phyloP scores from a whole-genome alignment of 2,797 vertebrate genomes.

The Neoniphon sammara region DNA sequence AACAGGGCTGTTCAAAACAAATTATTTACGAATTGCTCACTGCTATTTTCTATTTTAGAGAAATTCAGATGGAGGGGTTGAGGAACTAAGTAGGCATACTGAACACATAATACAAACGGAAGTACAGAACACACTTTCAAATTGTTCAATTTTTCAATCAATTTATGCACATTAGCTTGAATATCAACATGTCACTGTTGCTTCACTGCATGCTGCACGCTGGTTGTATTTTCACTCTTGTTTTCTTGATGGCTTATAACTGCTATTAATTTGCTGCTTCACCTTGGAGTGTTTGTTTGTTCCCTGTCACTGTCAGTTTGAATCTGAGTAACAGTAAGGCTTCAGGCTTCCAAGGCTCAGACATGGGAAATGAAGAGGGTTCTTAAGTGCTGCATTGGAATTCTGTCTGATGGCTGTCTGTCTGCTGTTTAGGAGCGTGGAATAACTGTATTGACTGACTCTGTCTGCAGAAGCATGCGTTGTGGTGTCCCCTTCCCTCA shows the following conservation, averaged over 20 bases:
- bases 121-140: background rate
- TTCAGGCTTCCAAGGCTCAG: conserved; percentile 57
- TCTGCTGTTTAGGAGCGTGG: conserved; percentile 64
- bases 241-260: background rate
- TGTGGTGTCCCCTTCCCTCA: conserved; percentile 60
- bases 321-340: conserved; percentile 39
- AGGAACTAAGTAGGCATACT: background rate
- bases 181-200: background rate
- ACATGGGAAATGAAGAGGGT: conserved; percentile 72
- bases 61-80: conserved; percentile 9
- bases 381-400: conserved; percentile 74
- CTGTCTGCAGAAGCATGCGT: conserved; percentile 33
- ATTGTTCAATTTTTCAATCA: background rate
- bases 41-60: background rate
- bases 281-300: background rate
- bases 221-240: background rate
- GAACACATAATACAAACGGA: background rate
- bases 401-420: conserved; percentile 70
- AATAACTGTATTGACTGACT: conserved; percentile 47
- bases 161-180: background rate
- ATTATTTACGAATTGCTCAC: conserved; percentile 33
- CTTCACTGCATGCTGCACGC: background rate
- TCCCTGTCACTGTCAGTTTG: conserved; percentile 39
- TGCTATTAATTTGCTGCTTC: conserved; percentile 6
- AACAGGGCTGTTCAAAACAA: conserved; percentile 45